Evolutionary conservation across 2,888 invertebrate genomes (phyloP), one percentile per base, ranked within the genome.

Genomic region (Aphrophora alni): DNA sequence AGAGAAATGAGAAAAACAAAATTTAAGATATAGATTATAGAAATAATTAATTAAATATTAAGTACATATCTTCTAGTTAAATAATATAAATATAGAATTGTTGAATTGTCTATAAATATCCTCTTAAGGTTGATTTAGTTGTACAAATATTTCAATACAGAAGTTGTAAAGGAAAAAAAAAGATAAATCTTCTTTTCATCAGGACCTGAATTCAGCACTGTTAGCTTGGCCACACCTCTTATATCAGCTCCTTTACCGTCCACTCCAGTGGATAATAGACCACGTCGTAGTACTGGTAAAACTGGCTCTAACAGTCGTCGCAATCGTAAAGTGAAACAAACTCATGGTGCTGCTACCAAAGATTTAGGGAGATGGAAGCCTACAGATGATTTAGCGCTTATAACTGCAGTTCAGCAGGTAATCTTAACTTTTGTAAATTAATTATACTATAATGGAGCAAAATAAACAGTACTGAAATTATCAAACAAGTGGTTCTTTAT

Each of bases 331-430:
- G 92, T 92, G 84, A 91, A 92, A 73, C 93, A 93, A 83, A 89
- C 93, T 10, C 93, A 92, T 87, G 93, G 93, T 77, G 88, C 94
- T 84, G 92, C 94, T 5, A 94, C 95, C 1, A 95, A 96, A 89
- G 96, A 96, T 89, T 90, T 96, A 72, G 98, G 98, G 0, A 91
- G 97, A 78, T 99, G 99, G 99, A 98, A 98, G 87, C 98, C 98
- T 0, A 95, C 96, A 26, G 99, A 99, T 90, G 99, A 99, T 90
- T 90, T 99, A 33, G 95, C 97, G 0, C 90, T 99, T 0, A 96
- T 99, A 82, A 93, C 96, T 83, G 98, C 97, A 82, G 96, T 98
- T 3, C 95, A 97, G 86, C 98, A 97, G 90, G 94, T 94, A 83
- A 17, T 21, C 1, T 82, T 14, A 28, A 33, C 44, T 33, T 73